These are phyloP conservation scores for Netta rufina DNA, from an alignment of 2,797 vertebrate species.

Conservation along the genomic window DNA sequence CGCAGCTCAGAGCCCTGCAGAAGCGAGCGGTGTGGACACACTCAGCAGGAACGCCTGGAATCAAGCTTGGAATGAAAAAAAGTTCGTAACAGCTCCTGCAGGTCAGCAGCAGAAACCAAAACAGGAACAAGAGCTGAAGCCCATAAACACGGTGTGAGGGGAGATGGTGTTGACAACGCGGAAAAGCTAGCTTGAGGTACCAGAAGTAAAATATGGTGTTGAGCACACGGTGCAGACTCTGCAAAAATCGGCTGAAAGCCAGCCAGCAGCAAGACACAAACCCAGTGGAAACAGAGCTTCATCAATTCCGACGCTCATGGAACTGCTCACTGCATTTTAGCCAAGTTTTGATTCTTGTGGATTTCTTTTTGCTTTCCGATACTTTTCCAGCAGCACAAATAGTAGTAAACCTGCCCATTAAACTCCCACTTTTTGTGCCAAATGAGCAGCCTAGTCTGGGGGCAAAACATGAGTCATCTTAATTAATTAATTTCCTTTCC, in stretches of 20 bases:
- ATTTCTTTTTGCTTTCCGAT: background rate
- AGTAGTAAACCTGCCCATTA: background rate
- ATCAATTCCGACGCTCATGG: accelerated
- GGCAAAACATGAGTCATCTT: background rate
- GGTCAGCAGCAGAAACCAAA: background rate
- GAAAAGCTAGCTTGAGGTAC: background rate
- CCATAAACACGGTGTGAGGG: accelerated
- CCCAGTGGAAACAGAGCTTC: background rate
- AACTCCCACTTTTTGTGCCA: background rate
- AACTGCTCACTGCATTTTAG: background rate
- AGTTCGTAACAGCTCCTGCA: background rate
- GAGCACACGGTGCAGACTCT: accelerated
- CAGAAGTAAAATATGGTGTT: accelerated
- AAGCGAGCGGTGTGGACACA: accelerated
- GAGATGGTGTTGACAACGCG: accelerated
- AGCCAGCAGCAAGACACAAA: background rate
- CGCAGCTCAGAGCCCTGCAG: background rate
- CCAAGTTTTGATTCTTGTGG: background rate
- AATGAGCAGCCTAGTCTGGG: background rate
- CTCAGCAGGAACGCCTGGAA: background rate
- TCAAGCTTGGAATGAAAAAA: accelerated
- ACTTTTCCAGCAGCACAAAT: background rate
- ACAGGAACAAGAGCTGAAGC: background rate
- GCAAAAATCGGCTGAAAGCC: background rate
- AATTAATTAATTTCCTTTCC: background rate